A percentile compares a stretch with the other conserved stretches of the same genome.
These are phyloP conservation scores for Caenorhabditis zanzibari DNA, from an alignment of 2,888 invertebrate species.

Conservation along the genomic window DNA sequence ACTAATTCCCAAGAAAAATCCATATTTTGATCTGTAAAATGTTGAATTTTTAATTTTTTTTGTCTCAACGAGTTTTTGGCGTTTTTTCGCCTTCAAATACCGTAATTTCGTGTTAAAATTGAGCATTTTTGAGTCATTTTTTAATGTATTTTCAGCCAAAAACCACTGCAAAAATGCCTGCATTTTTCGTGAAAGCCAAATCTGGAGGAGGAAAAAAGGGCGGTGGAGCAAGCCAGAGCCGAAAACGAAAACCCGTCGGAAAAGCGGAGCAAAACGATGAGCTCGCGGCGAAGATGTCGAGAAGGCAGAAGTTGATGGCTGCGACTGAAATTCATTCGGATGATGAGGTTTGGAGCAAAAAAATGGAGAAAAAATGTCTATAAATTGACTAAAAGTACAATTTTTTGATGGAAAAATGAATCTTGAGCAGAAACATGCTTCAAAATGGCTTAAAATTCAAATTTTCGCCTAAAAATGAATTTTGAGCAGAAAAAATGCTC, in stretches of 20 bases:
- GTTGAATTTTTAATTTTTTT: not conserved
- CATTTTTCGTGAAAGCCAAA: slow-evolving; percentile 68
- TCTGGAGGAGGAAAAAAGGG: not conserved
- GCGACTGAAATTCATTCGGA: slow-evolving; percentile 70
- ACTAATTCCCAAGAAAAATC: not conserved
- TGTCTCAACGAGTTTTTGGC: too few species aligned
- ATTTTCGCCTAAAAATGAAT: not conserved
- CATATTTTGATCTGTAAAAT: not conserved
- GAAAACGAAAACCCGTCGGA: slow-evolving; percentile 19
- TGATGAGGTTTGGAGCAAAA: slow-evolving; percentile 64
- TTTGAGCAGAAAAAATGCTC: too few species aligned
- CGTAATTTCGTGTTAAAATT: not conserved
- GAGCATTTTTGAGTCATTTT: not conserved
- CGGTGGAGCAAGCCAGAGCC: not conserved
- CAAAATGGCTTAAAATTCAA: too few species aligned
- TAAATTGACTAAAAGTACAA: not conserved
- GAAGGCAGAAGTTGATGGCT: slow-evolving; percentile 68
- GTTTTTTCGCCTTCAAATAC: not conserved
- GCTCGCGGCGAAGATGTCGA: slow-evolving; percentile 63
- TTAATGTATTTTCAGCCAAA: not conserved
- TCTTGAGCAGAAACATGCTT: too few species aligned
- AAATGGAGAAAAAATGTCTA: not conserved
- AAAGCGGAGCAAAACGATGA: slow-evolving; percentile 63
- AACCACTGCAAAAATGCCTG: slow-evolving; percentile 65
- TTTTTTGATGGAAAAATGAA: too few species aligned